Evolutionary conservation across 2,888 invertebrate species (phyloP), one percentile per base, ranked within the genome.

Genomic region (Drosophila greeni): DNA sequence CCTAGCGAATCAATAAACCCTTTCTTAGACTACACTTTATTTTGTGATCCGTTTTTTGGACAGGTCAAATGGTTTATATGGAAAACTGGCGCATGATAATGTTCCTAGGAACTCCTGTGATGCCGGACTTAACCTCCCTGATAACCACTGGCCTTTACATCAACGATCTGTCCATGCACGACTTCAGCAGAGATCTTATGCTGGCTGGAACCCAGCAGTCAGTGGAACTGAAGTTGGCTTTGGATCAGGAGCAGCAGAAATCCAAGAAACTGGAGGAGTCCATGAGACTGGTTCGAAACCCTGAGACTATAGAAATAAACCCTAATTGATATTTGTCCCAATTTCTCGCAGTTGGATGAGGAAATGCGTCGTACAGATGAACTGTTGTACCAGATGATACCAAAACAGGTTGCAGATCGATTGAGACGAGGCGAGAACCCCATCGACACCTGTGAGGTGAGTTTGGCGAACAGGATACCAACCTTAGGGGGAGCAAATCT

Each of bases 61-160:
- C 29, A 95, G 98, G 98, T 77, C 98, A 98, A 91, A 99, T 99
- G 98, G 95, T 98, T 84, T 98, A 96, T 89, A 97, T 99, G 97
- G 95, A 96, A 76, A 97, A 97, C 86, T 99, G 99, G 99, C 93
- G 95, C 70, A 95, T 97, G 93, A 96, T 99, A 90, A 95, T 98
- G 93, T 99, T 97, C 87, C 90, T 99, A 53, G 97, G 97, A 8
- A 97, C 98, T 0, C 98, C 98, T 0, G 96, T 98, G 33, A 97
- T 98, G 96, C 95, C 96, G 0, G 97, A 97, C 88, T 90, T 98
- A 48, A 95, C 95, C n/a, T 94, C 96, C 0, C 92, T 99, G 80
- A 95, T 97, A 68, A 94, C 95, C 45, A 95, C 97, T 0, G 98
- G 98, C 0, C 92, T 99, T 0, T 99, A 97, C 87, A 97, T 99